Conservation (phyloP, 37 sponge, comb jelly and placozoan genomes). For the Bolinopsis microptera region DNA sequence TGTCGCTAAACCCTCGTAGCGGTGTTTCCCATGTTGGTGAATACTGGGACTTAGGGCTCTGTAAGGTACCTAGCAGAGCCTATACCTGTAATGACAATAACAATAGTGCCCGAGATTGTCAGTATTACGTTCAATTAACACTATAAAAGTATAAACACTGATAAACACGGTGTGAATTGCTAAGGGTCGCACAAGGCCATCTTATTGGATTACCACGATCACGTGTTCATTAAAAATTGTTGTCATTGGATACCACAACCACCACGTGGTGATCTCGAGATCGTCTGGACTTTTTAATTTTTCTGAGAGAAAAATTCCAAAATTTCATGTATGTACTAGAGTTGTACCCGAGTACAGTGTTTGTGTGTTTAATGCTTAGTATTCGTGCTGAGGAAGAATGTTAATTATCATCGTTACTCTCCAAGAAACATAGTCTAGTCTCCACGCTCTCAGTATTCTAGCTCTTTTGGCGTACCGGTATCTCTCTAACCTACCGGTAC, state of each 20-base stretch:
- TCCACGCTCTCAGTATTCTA: not conserved
- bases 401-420: not conserved
- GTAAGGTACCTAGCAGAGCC: not conserved
- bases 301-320: conserved; percentile 1
- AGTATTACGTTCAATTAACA: conserved; percentile 62
- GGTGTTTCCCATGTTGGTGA: not conserved
- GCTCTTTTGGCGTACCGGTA: not conserved
- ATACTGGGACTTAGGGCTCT: not conserved
- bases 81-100: not conserved
- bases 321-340: conserved; percentile 2
- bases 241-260: not conserved
- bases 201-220: not conserved
- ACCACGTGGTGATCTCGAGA: conserved; percentile 10
- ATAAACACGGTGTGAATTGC: conserved; percentile 42
- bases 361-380: not conserved
- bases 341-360: not conserved
- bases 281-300: conserved; percentile 33
- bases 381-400: not conserved
- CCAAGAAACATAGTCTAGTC: not conserved
- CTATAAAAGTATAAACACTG: not conserved
- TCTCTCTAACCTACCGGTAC: too few species aligned
- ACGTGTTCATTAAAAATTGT: not conserved
- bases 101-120: not conserved
- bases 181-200: not conserved
- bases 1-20: not conserved